Conservation (phyloP, 2,888 invertebrate species). For the Gari tellinella region DNA sequence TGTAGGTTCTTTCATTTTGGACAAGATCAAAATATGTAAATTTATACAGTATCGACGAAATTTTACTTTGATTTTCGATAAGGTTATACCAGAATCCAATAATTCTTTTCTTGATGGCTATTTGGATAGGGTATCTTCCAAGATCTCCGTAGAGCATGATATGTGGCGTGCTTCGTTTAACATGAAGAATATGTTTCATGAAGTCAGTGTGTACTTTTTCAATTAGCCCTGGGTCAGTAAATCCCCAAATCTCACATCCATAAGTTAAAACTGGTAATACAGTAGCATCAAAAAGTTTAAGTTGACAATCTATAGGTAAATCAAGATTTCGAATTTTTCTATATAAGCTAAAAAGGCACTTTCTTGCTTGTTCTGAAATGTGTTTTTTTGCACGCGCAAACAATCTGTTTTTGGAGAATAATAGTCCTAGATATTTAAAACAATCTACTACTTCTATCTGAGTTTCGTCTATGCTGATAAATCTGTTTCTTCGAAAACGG, state of each 20-base stretch:
- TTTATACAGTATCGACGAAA: too few relatives aligned
- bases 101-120: slow-evolving; percentile 2
- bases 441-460: not conserved
- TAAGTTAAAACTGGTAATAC: slow-evolving; percentile 21
- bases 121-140: slow-evolving; percentile 13
- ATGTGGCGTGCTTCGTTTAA: slow-evolving; percentile 13
- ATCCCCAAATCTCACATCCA: slow-evolving; percentile 15
- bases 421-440: slow-evolving; percentile 10
- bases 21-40: not conserved
- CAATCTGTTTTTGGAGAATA: not conserved
- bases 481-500: not conserved
- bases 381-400: slow-evolving; percentile 7
- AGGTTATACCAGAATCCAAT: slow-evolving; percentile 5
- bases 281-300: slow-evolving; percentile 12
- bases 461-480: not conserved
- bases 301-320: slow-evolving; percentile 9
- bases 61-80: not conserved
- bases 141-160: slow-evolving; percentile 18
- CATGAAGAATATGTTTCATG: slow-evolving; percentile 14
- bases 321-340: slow-evolving; percentile 5
- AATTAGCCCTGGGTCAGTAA: slow-evolving; percentile 1
- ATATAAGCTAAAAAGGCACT: not conserved
- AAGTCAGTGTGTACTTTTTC: slow-evolving; percentile 25
- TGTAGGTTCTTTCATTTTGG: not conserved
- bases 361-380: slow-evolving; percentile 8